Evolutionary conservation across 2,113 vertebrate genomes (phyloP), one percentile per base, ranked within the genome.

Genomic region (Zosterops hypoxanthus): DNA sequence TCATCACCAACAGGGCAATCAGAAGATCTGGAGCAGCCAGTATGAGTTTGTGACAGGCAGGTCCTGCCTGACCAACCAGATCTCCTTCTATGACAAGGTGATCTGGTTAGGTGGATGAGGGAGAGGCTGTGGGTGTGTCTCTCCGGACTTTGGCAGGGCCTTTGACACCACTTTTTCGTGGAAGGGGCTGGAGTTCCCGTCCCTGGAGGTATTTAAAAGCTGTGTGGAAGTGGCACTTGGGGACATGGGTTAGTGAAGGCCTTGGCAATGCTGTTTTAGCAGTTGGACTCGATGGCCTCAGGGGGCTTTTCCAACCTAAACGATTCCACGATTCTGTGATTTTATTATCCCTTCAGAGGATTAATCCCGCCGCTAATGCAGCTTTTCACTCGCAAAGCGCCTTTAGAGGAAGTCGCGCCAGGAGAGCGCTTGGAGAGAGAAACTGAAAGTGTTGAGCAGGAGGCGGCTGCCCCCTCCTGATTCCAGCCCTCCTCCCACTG

Each of bases 381-480:
- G 90, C 90, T 93, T 90, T 92, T 80, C 56, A 31, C 59, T 90
- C 13, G 1, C 79, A 85, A 85, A 92, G 94, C 57, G 4, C 88
- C 88, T 53, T 92, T 56, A 80, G 70, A 76, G 79, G 92, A 87
- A 81, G 42, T 50, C 2, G 8, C 1, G 5, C 83, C 89, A 59
- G 70, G 71, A 83, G 64, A 2, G 36, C 0, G 3, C 47, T 63
- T 26, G 77, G 42, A 68, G 82, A 95, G 78, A 85, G 95, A 97
- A 97, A 96, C 92, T 39, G 96, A 96, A 96, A 96, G 94, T 26
- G 18, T 75, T 5, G 68, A 52, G 77, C 11, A 5, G 76, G 71
- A 71, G 65, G 80, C 25, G 18, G 71, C 83, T 5, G 14, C 88
- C 16, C 18, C 19, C 18, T 66, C 39, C 63, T 4, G 1, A 6